Base-by-base conservation (phyloP, 2,113 vertebrate genomes). In the Erinaceus europaeus region DNA sequence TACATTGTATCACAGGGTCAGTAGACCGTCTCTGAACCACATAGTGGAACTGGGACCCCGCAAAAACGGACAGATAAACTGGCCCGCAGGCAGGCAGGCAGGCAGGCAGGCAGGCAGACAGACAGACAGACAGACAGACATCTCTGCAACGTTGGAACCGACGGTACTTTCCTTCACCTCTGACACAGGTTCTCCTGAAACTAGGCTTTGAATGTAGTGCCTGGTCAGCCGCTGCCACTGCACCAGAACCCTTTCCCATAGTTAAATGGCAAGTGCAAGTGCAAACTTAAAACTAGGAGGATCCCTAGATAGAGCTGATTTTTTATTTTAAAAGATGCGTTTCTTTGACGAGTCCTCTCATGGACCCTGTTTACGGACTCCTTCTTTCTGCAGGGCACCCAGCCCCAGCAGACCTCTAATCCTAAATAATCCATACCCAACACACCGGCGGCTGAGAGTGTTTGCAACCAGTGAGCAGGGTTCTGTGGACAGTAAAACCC, bases 11-110 rank as follows among this genome's bases (percentile, higher is more conserved):
- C 38, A 11, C 42, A 36, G 8, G 55, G 48, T 10, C 67, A 57
- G 84, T 86, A 91, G 94, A 84, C 80, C 89, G 79, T 55, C 36
- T 59, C 52, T 61, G 88, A 87, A 75, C 48, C 84, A 65, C 81
- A 52, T 48, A 40, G 32, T 80, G 72, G 69, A 88, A 91, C 27
- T 27, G 48, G 1, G n/a, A n/a, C n/a, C n/a, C n/a, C n/a, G n/a
- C n/a, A n/a, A n/a, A n/a, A n/a, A n/a, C n/a, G n/a, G n/a, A n/a
- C n/a, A n/a, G n/a, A n/a, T n/a, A n/a, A n/a, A n/a, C n/a, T n/a
- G n/a, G n/a, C n/a, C n/a, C n/a, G n/a, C n/a, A n/a, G n/a, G n/a
- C n/a, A n/a, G n/a, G n/a, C n/a, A n/a, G n/a, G n/a, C n/a, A n/a
- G n/a, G n/a, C n/a, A n/a, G n/a, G n/a, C n/a, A n/a, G n/a, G n/a